These are phyloP conservation scores for Drosophila baimaii DNA, from an alignment of 1,140 invertebrate species.

Conservation along the genomic window DNA sequence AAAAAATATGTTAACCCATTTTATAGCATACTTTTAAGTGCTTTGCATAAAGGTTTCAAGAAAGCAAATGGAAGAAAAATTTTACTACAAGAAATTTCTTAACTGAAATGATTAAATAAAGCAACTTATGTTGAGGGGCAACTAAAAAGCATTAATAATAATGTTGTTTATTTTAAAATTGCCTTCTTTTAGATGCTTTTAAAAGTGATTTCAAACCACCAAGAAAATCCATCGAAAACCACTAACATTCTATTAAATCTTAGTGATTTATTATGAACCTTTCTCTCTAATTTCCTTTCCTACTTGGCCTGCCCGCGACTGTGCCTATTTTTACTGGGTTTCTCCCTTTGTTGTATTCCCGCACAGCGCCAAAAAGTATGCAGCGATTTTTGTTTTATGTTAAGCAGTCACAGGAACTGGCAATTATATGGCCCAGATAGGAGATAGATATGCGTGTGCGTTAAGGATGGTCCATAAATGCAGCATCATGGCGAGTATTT, in stretches of 20 bases:
- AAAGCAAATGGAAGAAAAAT: too few species aligned
- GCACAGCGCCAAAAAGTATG: conserved; percentile 4
- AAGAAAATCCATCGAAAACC: neutral
- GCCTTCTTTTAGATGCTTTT: neutral
- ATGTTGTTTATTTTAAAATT: too few species aligned
- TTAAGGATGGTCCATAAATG: conserved; percentile 40
- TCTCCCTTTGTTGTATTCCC: neutral
- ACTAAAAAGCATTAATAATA: too few species aligned
- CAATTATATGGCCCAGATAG: conserved; percentile 27
- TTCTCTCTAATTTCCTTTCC: too few species aligned
- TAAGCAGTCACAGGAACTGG: conserved; percentile 26
- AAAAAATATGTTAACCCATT: neutral
- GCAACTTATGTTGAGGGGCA: too few species aligned
- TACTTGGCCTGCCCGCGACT: neutral
- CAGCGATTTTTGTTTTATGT: conserved; percentile 29
- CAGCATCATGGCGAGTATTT: conserved; percentile 59
- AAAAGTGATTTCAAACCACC: neutral
- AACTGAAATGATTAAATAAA: too few species aligned
- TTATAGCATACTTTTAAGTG: neutral
- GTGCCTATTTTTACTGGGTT: neutral
- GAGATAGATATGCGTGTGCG: neutral
- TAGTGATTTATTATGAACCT: too few species aligned
- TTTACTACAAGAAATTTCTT: too few species aligned
- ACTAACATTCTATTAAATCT: neutral
- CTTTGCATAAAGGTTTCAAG: neutral